Evolutionary conservation across 2,888 invertebrate species (phyloP).

Genomic region (Saturnia japonica): DNA sequence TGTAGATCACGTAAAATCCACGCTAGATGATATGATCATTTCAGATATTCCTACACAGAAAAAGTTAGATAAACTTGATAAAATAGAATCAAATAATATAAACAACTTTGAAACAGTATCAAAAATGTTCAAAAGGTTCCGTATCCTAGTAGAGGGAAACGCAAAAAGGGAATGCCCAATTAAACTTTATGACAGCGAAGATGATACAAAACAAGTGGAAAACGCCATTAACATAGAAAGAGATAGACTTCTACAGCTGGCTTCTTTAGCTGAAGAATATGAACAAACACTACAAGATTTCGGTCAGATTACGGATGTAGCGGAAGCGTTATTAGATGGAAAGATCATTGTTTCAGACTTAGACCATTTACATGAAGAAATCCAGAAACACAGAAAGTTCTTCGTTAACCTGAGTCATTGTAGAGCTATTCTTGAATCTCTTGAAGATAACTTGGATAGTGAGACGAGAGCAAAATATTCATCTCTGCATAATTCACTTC

Average conservation of each 20-base stretch:
- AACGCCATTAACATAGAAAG: slow-evolving; percentile 86
- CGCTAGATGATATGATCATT: slow-evolving; percentile 80
- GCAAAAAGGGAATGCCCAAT: slow-evolving; percentile 86
- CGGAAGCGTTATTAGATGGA: slow-evolving; percentile 90
- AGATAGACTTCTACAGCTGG: slow-evolving; percentile 88
- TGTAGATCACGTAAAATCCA: slow-evolving; percentile 73
- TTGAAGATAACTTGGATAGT: slow-evolving; percentile 91
- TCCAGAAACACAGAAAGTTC: slow-evolving; percentile 94
- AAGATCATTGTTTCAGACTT: slow-evolving; percentile 88
- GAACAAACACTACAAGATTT: slow-evolving; percentile 94
- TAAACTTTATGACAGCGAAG: slow-evolving; percentile 85
- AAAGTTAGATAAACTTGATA: slow-evolving; percentile 86
- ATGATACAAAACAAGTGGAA: slow-evolving; percentile 86
- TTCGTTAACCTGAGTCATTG: slow-evolving; percentile 94
- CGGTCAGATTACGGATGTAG: slow-evolving; percentile 91
- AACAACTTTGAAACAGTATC: slow-evolving; percentile 82
- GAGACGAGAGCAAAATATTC: slow-evolving; percentile 89
- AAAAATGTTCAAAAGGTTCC: slow-evolving; percentile 84
- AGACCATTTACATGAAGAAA: slow-evolving; percentile 92
- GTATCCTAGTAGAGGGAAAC: slow-evolving; percentile 85
- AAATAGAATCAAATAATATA: slow-evolving; percentile 85
- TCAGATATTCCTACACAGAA: slow-evolving; percentile 85
- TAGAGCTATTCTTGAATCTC: slow-evolving; percentile 91
- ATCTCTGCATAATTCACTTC: slow-evolving; percentile 88
- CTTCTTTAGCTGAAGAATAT: slow-evolving; percentile 91